These are phyloP conservation scores for Adoxophyes honmai DNA, from an alignment of 1,140 invertebrate species.

Conservation along the genomic window DNA sequence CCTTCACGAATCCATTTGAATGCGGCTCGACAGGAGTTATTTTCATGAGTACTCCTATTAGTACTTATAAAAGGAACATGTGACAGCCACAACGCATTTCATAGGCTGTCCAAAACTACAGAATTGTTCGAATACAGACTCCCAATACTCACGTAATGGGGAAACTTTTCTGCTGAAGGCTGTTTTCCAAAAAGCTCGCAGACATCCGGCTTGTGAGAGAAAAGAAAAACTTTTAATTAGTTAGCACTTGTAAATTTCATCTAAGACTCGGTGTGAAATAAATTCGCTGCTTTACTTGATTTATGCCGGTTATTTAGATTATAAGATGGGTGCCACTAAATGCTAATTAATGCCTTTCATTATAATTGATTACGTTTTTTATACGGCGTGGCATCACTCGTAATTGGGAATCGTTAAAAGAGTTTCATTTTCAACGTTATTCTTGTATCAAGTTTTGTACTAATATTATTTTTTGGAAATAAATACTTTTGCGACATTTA, in stretches of 20 bases:
- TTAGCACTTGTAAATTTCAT: slow-evolving; percentile 17
- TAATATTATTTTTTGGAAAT: too few species aligned
- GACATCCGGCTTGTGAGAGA: slow-evolving; percentile 22
- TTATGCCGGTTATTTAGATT: background rate
- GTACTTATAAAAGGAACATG: background rate
- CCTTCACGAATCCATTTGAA: background rate
- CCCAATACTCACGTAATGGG: slow-evolving; percentile 19
- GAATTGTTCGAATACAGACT: slow-evolving; percentile 3
- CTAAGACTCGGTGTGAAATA: background rate
- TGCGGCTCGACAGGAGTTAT: too few species aligned
- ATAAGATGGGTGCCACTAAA: too few species aligned
- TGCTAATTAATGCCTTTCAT: too few species aligned
- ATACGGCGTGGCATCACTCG: too few species aligned
- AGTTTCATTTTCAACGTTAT: too few species aligned
- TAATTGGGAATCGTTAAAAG: too few species aligned
- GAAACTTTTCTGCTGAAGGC: slow-evolving; percentile 23
- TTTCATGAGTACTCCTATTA: background rate
- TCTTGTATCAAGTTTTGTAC: too few species aligned
- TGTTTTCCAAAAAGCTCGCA: slow-evolving; percentile 24
- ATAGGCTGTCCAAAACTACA: background rate
- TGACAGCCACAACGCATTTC: background rate
- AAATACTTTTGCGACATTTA: too few species aligned
- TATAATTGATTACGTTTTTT: too few species aligned
- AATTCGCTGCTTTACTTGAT: background rate
- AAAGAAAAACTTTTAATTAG: slow-evolving; percentile 33